Evolutionary conservation across 2,888 invertebrate species (phyloP), one percentile per base, ranked within the genome.

Genomic region (Eutolmus rufibarbis): DNA sequence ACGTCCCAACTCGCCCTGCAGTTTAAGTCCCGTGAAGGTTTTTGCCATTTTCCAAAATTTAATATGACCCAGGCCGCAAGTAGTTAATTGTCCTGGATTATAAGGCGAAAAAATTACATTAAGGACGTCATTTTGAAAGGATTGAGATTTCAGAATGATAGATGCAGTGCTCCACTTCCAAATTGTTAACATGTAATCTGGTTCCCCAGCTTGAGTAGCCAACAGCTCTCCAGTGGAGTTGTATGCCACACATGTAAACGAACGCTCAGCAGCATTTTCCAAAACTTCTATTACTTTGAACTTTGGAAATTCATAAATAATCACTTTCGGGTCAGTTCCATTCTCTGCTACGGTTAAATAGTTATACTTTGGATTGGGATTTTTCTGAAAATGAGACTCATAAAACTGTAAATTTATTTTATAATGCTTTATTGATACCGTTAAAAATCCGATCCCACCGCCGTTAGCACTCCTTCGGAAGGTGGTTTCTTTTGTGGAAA

Each of bases 1-100:
- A 90, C 97, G 94, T 0, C 98, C 98, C n/a, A 97, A 92, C 90
- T 96, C 95, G 1, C 97, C 97, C 92, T 97, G 96, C 8, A 98
- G 93, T 92, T 98, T 98, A 0, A 98, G 93, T 0, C 98, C 98
- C 0, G 98, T 98, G 91, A 98, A 98, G 0, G 98, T 98, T 89
- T 94, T 92, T 0, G 96, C 96, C 96, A 98, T 98, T 94, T 97
- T 98, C 98, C 98, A 98, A 92, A 97, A 97, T 92, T 97, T 97
- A 40, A 97, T 95, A 90, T 97, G 97, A 23, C 95, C 95, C 1
- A 95, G 92, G 12, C 97, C 97, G 90, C 96, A 95, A 3, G 97
- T 95, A 3, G 96, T 96, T 56, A 98, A 93, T 89, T 96, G 95
- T 9, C 96, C 97, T 5, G 96, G 95, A 88, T 97, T 95, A 89